These are phyloP conservation scores for Drepana falcataria DNA, from an alignment of 2,888 invertebrate genomes.

Conservation along the genomic window DNA sequence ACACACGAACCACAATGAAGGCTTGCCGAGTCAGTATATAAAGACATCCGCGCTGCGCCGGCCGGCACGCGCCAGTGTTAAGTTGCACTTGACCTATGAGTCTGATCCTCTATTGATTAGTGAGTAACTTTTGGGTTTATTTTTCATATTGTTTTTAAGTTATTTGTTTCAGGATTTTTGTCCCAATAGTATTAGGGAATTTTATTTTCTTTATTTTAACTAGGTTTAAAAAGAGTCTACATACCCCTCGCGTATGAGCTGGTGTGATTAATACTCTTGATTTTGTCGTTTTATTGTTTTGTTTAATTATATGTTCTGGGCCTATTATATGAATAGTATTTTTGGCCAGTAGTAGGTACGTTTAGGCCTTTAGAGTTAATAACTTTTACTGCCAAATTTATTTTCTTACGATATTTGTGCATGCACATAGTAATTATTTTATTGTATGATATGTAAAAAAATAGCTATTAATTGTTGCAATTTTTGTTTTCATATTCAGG, in stretches of 20 bases:
- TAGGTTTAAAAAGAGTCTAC: conserved; percentile 69
- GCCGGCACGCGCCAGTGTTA: conserved; percentile 41
- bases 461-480: conserved; percentile 77
- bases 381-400: conserved; percentile 79
- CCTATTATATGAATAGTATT: conserved; percentile 76
- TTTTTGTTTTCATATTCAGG: conserved; percentile 75
- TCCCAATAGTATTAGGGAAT: conserved; percentile 79
- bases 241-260: conserved; percentile 63
- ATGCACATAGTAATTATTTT: conserved; percentile 78
- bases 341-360: conserved; percentile 60
- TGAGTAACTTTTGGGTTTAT: conserved; percentile 77
- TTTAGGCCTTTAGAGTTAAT: conserved; percentile 76
- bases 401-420: conserved; percentile 78
- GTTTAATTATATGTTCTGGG: conserved; percentile 71
- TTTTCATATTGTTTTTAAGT: conserved; percentile 79
- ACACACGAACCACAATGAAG: conserved; percentile 56
- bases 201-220: conserved; percentile 76
- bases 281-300: conserved; percentile 74
- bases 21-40: conserved; percentile 47
- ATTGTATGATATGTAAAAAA: conserved; percentile 73
- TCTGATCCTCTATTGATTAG: conserved; percentile 76
- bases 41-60: neutral
- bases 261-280: conserved; percentile 74
- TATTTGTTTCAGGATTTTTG: conserved; percentile 79
- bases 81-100: conserved; percentile 62